Percentiles rank a stretch among this genome's conserved stretches.
Conservation (phyloP, 2,797 vertebrate species). For the Cyclopterus lumpus region DNA sequence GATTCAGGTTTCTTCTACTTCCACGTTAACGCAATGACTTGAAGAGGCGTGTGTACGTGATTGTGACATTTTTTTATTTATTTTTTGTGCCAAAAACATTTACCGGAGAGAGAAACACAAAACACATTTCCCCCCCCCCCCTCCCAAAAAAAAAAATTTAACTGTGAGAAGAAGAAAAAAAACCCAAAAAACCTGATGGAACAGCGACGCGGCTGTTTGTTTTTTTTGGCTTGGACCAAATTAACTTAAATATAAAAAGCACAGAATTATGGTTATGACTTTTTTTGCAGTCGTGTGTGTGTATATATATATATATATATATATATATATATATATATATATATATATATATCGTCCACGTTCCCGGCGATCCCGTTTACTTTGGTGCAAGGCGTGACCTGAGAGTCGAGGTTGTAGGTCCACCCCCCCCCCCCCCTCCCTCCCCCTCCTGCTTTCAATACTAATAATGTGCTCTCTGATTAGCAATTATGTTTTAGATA, state of each 20-base stretch:
- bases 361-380: conserved; percentile 63
- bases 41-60: conserved; percentile 59
- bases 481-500: conserved; percentile 60
- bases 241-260: conserved; percentile 43
- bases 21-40: conserved; percentile 27
- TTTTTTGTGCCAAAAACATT: conserved; percentile 76
- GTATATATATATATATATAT: too few relatives aligned
- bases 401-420: conserved; percentile 63
- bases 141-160: too few relatives aligned
- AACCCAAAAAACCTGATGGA: too few relatives aligned
- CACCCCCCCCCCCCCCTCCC: too few relatives aligned
- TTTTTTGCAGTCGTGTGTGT: conserved; percentile 49
- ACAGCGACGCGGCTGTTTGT: conserved; percentile 48
- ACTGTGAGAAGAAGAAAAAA: too few relatives aligned
- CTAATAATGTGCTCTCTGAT: conserved; percentile 58
- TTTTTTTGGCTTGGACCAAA: conserved; percentile 61
- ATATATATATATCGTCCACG: conserved; percentile 45
- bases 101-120: conserved; percentile 75
- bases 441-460: conserved; percentile 51
- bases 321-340: too few relatives aligned
- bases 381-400: conserved; percentile 74
- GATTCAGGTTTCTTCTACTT: too few relatives aligned
- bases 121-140: too few relatives aligned
- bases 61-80: conserved; percentile 72
- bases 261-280: conserved; percentile 36